Base-by-base conservation (phyloP, 2,888 invertebrate genomes). In the Nesidiocoris tenuis region DNA sequence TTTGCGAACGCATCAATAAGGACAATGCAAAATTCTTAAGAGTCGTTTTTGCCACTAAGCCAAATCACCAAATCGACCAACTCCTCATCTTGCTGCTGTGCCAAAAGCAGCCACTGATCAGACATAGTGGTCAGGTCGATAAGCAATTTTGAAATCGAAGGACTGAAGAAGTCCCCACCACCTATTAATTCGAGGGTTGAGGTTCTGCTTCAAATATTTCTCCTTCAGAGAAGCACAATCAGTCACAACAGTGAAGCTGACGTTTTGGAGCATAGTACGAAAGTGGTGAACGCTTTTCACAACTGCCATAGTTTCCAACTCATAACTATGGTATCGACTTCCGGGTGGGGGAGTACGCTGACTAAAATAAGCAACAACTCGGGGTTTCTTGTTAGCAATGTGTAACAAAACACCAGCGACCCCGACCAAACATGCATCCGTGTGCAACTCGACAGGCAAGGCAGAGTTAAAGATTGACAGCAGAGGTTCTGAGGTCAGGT, bases 21-120 rank as follows among this genome's bases (percentile, higher is more conserved):
- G 0, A 82, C 81, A 54, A 80, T 75, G 5, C 80, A 77, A 64
- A 82, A 81, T 76, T 81, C 81, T 61, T 81, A 81, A 0, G n/a
- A 17, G 61, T 80, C 77, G 23, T 61, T 81, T 59, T 81, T 82
- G 5, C 81, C 80, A 57, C 80, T 80, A 0, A 82, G 75, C 75
- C 80, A 25, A 21, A 2, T 71, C 17, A 5, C 18, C 17, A 66
- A 16, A n/a, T 21, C 16, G 57, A 12, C 2, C 16, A 68, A 56
- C 2, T 56, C 55, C n/a, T n/a, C n/a, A n/a, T n/a, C n/a, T n/a
- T n/a, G n/a, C n/a, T n/a, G n/a, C n/a, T n/a, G n/a, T n/a, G n/a
- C n/a, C n/a, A n/a, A n/a, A n/a, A n/a, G n/a, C n/a, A n/a, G n/a
- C n/a, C n/a, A n/a, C n/a, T n/a, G n/a, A n/a, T n/a, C n/a, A n/a